These are phyloP conservation scores for Xiphorhynchus erythropygius DNA, from an alignment of 2,797 vertebrate species.

Conservation along the genomic window DNA sequence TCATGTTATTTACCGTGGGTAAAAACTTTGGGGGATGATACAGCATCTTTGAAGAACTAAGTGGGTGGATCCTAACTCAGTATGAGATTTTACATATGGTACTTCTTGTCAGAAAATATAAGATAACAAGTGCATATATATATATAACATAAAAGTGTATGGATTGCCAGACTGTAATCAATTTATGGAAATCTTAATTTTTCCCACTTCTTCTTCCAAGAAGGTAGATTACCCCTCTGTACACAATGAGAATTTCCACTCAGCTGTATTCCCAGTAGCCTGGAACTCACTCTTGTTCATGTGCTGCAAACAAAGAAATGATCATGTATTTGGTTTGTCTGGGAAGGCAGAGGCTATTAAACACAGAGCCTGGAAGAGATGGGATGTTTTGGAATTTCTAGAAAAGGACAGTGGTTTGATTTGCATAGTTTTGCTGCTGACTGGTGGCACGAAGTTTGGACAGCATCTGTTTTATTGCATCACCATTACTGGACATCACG, in stretches of 20 bases:
- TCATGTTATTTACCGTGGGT: background rate
- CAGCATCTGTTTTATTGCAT: constrained; percentile 70
- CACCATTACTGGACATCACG: constrained; percentile 77
- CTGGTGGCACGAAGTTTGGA: constrained; percentile 43
- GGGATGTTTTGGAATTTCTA: constrained; percentile 46
- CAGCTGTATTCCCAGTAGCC: background rate
- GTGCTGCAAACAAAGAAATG: background rate
- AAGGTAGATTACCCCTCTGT: background rate
- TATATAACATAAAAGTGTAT: background rate
- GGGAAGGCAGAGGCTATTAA: background rate
- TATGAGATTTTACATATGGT: background rate
- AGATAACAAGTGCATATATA: background rate
- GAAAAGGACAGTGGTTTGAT: constrained; percentile 45
- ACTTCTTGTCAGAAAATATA: background rate
- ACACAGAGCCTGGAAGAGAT: background rate
- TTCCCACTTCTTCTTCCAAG: background rate
- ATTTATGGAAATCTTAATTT: background rate
- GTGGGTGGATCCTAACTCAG: background rate
- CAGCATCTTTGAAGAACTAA: background rate
- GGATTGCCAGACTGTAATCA: background rate
- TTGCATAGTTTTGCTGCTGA: constrained; percentile 68
- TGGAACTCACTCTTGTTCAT: background rate
- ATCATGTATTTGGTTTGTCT: background rate
- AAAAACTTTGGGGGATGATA: background rate
- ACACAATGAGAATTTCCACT: background rate